Percentiles rank a stretch among this genome's conserved stretches.
Evolutionary conservation across 1,140 invertebrate species (phyloP).

Genomic region (Ganaspis sp.): DNA sequence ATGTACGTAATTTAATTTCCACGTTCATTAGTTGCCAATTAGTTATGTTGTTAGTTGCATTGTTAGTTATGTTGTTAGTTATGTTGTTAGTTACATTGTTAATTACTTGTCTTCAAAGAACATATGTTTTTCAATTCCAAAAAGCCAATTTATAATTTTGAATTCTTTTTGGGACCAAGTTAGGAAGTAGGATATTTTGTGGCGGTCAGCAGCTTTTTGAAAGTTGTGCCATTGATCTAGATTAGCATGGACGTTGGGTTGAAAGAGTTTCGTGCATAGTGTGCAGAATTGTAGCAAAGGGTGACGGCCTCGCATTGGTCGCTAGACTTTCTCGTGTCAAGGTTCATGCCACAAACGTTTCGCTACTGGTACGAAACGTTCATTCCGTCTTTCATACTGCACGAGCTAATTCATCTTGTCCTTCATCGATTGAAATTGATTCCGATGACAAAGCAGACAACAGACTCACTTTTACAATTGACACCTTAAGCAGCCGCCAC

Average conservation of each 20-base stretch:
- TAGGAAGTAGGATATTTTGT: no score
- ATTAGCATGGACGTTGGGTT: conserved; percentile 10
- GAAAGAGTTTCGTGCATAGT: conserved; percentile 11
- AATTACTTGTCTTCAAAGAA: no score
- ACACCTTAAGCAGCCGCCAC: not conserved
- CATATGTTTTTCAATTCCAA: no score
- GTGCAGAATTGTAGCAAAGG: conserved; percentile 48
- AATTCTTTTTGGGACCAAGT: no score
- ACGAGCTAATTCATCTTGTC: conserved; percentile 23
- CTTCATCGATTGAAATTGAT: conserved; percentile 12
- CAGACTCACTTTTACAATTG: not conserved
- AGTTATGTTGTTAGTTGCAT: no score
- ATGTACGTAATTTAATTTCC: no score
- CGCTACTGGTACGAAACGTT: conserved; percentile 12
- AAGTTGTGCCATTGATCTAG: not conserved
- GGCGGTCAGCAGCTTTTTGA: not conserved
- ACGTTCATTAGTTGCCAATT: no score
- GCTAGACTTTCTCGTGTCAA: conserved; percentile 59
- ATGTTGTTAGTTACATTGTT: no score
- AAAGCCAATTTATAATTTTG: no score
- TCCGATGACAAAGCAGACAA: not conserved
- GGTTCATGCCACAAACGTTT: conserved; percentile 22
- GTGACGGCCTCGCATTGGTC: conserved; percentile 73
- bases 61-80: no score
- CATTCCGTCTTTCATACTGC: conserved; percentile 2